These are phyloP conservation scores for Archilochus colubris DNA, from an alignment of 2,113 vertebrate genomes.

Conservation along the genomic window DNA sequence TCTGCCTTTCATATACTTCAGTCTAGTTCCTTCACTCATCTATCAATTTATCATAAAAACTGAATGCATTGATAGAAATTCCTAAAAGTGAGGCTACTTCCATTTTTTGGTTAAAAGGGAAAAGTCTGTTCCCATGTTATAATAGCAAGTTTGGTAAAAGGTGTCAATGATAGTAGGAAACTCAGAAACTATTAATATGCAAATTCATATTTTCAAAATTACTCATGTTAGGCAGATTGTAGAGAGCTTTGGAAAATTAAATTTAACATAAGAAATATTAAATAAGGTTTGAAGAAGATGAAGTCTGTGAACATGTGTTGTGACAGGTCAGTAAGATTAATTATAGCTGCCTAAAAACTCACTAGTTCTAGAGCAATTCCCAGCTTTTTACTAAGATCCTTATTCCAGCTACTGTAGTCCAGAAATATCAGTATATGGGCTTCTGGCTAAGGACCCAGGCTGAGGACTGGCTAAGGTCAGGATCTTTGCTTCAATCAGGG, in stretches of 20 bases:
- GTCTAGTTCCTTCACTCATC: not conserved
- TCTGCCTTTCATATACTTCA: not conserved
- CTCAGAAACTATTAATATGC: not conserved
- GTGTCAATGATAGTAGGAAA: not conserved
- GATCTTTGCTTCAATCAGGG: not conserved
- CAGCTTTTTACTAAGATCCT: not conserved
- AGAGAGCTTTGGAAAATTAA: constrained; percentile 10
- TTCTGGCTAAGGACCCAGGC: not conserved
- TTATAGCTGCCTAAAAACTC: not conserved
- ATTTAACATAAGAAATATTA: not conserved
- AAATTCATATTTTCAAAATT: not conserved
- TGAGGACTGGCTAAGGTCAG: not conserved
- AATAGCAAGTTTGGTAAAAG: not conserved
- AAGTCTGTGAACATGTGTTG: not conserved
- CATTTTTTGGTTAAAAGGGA: not conserved
- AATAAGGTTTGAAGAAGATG: not conserved
- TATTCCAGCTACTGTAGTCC: not conserved
- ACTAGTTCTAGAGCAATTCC: not conserved
- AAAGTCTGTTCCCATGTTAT: not conserved
- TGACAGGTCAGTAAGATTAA: not conserved
- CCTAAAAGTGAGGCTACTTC: not conserved
- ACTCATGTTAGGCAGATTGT: not conserved
- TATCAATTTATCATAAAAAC: not conserved
- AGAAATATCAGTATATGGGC: not conserved
- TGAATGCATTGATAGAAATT: not conserved